These are phyloP conservation scores for Falco biarmicus DNA, from an alignment of 2,797 vertebrate species.

Conservation along the genomic window DNA sequence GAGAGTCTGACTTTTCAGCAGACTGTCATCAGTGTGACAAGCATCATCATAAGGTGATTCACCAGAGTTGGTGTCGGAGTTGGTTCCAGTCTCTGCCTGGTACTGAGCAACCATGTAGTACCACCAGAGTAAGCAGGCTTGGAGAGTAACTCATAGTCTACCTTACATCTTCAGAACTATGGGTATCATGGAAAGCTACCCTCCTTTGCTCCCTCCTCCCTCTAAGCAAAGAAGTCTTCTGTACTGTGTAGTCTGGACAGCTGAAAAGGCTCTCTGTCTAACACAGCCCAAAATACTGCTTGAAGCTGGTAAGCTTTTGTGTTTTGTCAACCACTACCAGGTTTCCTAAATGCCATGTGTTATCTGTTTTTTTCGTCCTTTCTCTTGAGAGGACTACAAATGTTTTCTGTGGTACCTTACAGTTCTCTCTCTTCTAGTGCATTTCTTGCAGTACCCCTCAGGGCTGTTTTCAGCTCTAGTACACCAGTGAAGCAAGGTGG, in stretches of 20 bases:
- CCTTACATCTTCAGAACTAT: neutral
- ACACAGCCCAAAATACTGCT: neutral
- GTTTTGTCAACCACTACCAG: neutral
- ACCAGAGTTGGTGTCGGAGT: neutral
- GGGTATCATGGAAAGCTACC: neutral
- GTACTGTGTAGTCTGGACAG: neutral
- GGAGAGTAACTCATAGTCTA: neutral
- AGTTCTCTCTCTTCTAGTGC: neutral
- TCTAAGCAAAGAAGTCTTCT: neutral
- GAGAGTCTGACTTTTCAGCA: neutral
- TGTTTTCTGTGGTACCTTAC: neutral
- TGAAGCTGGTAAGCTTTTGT: neutral
- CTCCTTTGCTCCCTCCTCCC: no score
- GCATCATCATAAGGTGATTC: neutral
- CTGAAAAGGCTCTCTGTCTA: neutral
- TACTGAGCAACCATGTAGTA: neutral
- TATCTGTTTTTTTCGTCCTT: neutral
- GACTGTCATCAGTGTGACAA: neutral
- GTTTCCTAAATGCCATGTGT: neutral
- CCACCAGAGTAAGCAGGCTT: neutral
- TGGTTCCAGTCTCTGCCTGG: neutral
- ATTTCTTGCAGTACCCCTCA: neutral
- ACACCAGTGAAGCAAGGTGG: neutral
- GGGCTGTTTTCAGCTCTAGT: neutral
- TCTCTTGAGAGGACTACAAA: neutral